Conservation (phyloP, 2,113 vertebrate genomes). For the Morone chrysops region DNA sequence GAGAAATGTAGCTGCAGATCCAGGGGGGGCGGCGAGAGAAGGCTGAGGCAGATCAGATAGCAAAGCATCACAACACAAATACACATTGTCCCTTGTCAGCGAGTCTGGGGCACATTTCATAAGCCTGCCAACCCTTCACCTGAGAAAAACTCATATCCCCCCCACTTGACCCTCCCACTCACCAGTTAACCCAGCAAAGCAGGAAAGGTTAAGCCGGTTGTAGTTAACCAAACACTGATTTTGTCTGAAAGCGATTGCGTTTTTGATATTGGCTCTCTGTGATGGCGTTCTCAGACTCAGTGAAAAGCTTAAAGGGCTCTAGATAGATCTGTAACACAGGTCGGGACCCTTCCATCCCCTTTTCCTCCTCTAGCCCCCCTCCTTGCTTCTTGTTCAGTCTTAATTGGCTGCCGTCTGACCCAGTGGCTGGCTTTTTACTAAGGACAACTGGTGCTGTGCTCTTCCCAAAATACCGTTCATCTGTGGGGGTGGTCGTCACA, state of each 20-base stretch:
- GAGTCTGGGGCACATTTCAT: constrained; percentile 32
- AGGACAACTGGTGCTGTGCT: constrained; percentile 41
- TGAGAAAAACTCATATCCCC: constrained; percentile 47
- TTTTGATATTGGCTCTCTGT: constrained; percentile 43
- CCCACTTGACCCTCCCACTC: constrained; percentile 25
- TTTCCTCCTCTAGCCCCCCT: background rate
- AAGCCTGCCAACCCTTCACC: constrained; percentile 22
- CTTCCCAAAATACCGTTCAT: constrained; percentile 66
- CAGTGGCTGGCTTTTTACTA: constrained; percentile 52
- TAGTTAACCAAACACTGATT: constrained; percentile 52
- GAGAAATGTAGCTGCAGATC: constrained; percentile 15
- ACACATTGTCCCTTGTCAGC: constrained; percentile 30
- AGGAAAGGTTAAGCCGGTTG: constrained; percentile 15
- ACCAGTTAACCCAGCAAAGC: constrained; percentile 6
- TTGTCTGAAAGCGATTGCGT: constrained; percentile 36
- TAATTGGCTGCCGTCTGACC: constrained; percentile 81
- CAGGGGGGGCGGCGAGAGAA: background rate
- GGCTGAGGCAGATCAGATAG: constrained; percentile 24
- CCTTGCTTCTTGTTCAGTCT: constrained; percentile 59
- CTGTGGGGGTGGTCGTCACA: constrained; percentile 35
- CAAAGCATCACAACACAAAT: constrained; percentile 51
- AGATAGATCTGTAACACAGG: constrained; percentile 63
- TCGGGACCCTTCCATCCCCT: constrained; percentile 53
- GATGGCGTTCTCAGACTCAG: constrained; percentile 32
- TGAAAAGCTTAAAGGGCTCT: constrained; percentile 56